Evolutionary conservation across 2,888 invertebrate species (phyloP), one percentile per base, ranked within the genome.

Genomic region (Polydrusus tereticollis): DNA sequence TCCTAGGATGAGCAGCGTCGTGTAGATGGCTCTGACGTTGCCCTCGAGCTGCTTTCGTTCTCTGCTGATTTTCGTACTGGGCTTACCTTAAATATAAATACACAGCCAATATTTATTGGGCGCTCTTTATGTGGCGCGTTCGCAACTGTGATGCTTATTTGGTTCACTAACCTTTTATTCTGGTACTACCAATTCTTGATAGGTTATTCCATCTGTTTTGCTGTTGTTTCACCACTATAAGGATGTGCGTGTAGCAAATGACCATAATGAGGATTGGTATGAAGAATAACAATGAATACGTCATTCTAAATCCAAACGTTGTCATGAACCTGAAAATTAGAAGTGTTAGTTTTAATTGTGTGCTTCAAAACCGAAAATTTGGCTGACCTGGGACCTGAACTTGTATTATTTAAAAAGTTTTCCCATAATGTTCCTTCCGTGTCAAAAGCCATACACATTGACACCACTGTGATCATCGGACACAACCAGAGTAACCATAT

Each of bases 1-100:
- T 29, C 90, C 90, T 29, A 91, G 84, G 75, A 91, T 91, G 58
- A 90, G 84, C 33, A 90, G 83, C 0, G 91, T 91, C 0, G 91
- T 91, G 77, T 88, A 85, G 43, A 91, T 86, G 6, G 90, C 90
- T 80, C 89, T 88, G 65, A 87, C 83, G 74, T 87, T 88, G 16
- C 86, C 84, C 69, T 86, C 85, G 79, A 87, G 83, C 75, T 85
- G 84, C 29, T 80, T 80, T 73, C 83, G 82, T 71, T 84, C 83
- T 38, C 79, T 77, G 45, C 78, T 78, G 2, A 78, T 77, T 57
- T 77, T 79, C 29, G 77, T 76, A 41, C 74, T 77, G 26, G 75
- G 65, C 21, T 72, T 71, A 14, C 74, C 74, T 74, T 12, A 36
- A 70, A 70, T 0, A 43, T 2, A 10, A 8, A 10, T 18, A 45